These are phyloP conservation scores for Yponomeuta malinellus DNA, from an alignment of 2,888 invertebrate genomes.

Conservation along the genomic window DNA sequence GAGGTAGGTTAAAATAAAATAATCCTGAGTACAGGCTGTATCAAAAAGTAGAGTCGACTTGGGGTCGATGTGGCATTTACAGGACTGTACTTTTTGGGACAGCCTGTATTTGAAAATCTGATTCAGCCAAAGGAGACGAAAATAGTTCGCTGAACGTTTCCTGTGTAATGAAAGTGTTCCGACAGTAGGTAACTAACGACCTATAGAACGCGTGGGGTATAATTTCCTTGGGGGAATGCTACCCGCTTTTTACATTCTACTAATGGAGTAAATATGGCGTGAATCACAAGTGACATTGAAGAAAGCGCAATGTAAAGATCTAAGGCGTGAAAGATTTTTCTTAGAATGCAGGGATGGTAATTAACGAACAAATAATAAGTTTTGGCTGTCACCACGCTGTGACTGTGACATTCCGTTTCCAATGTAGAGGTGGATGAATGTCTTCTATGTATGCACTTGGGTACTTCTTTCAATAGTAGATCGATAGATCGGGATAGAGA, in stretches of 20 bases:
- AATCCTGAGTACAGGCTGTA: too few species aligned
- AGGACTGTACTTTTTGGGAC: neutral
- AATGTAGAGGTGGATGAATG: too few species aligned
- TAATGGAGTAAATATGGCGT: neutral
- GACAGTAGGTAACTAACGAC: slow-evolving; percentile 25
- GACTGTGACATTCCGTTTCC: too few species aligned
- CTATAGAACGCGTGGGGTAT: slow-evolving; percentile 19
- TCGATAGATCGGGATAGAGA: too few species aligned
- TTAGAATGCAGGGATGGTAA: neutral
- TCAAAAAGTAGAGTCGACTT: too few species aligned
- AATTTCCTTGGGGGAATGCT: slow-evolving; percentile 25
- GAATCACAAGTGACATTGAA: neutral
- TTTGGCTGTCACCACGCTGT: too few species aligned
- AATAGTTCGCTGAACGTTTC: slow-evolving; percentile 17
- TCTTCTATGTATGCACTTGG: too few species aligned
- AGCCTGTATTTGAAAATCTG: neutral
- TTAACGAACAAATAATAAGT: too few species aligned
- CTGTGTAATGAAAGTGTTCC: slow-evolving; percentile 18
- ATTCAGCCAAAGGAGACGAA: neutral
- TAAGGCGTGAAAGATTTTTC: neutral
- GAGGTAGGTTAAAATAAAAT: too few species aligned
- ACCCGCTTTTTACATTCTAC: slow-evolving; percentile 28
- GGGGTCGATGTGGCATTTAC: too few species aligned
- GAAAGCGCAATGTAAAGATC: neutral
- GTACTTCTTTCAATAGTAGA: too few species aligned